Base-by-base conservation (phyloP, 2,113 vertebrate genomes). In the Gobius niger region DNA sequence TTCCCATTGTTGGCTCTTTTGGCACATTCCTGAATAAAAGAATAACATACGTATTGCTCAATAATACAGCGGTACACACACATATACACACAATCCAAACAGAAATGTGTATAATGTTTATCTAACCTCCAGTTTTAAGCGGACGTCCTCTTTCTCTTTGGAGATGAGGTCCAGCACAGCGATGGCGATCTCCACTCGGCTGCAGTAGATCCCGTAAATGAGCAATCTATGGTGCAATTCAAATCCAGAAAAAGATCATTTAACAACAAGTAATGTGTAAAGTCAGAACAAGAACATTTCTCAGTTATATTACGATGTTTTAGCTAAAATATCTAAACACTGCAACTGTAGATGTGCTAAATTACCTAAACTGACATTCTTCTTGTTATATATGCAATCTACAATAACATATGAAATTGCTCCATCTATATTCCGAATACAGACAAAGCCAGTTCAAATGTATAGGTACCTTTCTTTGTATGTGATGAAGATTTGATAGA, bases 1-100 rank as follows among this genome's bases (percentile, higher is more conserved):
- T 96, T 98, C 59, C 96, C 96, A 0, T 97, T 98, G 85, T 98
- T 98, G 34, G 96, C 96, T 79, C 96, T 93, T 87, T 97, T 98
- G 41, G 96, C 96, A 88, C 96, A 98, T 70, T 98, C 96, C 95
- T 96, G 64, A 0, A 79, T 72, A 7, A 74, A 72, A 11, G 68
- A 1, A 53, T 1, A 72, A 34, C 1, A 65, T 4, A 40, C 13
- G 56, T n/a, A 46, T 50, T 71, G 14, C 4, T 11, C 10, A 7
- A 46, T 46, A 46, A 9, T 7, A 69, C 9, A 63, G 40, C 14
- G 46, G 24, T 0, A 16, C 2, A 42, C 14, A 47, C 52, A 4
- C 14, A 8, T n/a, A 34, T 34, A 44, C 34, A 50, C 12, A 50
- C 0, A 12, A 15, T 14, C 12, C 13, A 49, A 13, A 46, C 44